Conservation (phyloP, 2,888 invertebrate species). For the Spatulosminthurus flaviceps region DNA sequence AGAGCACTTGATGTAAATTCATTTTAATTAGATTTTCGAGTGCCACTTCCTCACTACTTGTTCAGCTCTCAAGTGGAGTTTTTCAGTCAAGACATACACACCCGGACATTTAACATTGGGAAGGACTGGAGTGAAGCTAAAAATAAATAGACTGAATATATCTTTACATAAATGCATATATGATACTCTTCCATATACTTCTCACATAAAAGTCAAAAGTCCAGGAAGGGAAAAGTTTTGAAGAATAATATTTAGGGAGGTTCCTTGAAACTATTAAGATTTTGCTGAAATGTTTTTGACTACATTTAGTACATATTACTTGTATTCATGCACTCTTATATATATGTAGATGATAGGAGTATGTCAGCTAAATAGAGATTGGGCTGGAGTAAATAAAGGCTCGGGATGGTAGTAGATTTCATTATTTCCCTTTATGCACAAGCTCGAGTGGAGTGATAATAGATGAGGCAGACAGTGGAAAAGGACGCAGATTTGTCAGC, state of each 20-base stretch:
- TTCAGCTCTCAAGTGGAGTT: not conserved
- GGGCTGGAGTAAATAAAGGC: not conserved
- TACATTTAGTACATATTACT: not conserved
- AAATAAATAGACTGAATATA: too few relatives aligned
- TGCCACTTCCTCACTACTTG: slow-evolving; percentile 7
- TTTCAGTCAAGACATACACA: not conserved
- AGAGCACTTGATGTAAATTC: not conserved
- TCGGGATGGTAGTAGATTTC: not conserved
- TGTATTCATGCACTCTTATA: not conserved
- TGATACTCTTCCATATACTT: too few relatives aligned
- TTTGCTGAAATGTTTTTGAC: not conserved
- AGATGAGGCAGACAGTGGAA: slow-evolving; percentile 1
- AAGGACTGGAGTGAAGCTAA: not conserved
- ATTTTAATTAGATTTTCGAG: slow-evolving; percentile 18
- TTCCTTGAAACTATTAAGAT: not conserved
- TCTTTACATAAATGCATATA: not conserved
- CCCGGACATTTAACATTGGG: not conserved
- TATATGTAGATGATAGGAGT: too few relatives aligned
- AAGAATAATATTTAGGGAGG: not conserved
- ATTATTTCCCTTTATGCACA: not conserved
- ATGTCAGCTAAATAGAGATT: too few relatives aligned
- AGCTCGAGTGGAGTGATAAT: not conserved
- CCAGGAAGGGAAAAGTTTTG: too few relatives aligned
- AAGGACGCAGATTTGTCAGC: not conserved
- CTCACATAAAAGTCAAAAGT: too few relatives aligned